Conservation (phyloP, 2,888 invertebrate genomes). For the Melanotus villosus region DNA sequence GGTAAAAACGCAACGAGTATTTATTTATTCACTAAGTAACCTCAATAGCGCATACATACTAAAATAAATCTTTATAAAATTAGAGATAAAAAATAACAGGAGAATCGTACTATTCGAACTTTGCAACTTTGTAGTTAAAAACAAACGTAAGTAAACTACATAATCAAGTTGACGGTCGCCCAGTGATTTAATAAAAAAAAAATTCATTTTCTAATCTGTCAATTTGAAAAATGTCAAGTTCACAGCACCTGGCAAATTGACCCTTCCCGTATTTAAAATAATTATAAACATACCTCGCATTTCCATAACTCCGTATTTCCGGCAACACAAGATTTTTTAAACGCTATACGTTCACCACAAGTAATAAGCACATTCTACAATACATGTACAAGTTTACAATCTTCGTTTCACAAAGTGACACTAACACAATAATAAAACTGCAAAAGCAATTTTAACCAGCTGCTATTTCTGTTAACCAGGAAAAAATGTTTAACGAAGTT, state of each 20-base stretch:
- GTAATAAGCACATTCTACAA: slow-evolving; percentile 40
- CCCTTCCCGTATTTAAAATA: neutral
- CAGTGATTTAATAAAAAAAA: neutral
- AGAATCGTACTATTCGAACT: neutral
- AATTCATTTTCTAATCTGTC: neutral
- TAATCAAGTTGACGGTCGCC: neutral
- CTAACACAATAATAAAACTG: slow-evolving; percentile 48
- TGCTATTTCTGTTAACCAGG: slow-evolving; percentile 68
- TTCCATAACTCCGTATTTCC: slow-evolving; percentile 60
- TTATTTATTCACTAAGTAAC: neutral
- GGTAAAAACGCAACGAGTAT: slow-evolving; percentile 12
- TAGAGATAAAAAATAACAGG: neutral
- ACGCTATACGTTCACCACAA: slow-evolving; percentile 31
- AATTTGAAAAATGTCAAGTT: neutral
- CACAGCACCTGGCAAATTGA: neutral
- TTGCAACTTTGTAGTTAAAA: neutral
- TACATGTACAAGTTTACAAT: slow-evolving; percentile 33
- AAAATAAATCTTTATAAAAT: slow-evolving; percentile 10
- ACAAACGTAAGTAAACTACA: neutral
- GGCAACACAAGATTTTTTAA: slow-evolving; percentile 44
- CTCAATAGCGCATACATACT: slow-evolving; percentile 2
- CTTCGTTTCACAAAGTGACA: slow-evolving; percentile 42
- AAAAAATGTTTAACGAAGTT: slow-evolving; percentile 65
- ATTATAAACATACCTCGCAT: slow-evolving; percentile 63
- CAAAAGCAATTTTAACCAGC: slow-evolving; percentile 60